Base-by-base conservation (phyloP, 1,140 invertebrate species). In the Temnothorax curvispinosus region DNA sequence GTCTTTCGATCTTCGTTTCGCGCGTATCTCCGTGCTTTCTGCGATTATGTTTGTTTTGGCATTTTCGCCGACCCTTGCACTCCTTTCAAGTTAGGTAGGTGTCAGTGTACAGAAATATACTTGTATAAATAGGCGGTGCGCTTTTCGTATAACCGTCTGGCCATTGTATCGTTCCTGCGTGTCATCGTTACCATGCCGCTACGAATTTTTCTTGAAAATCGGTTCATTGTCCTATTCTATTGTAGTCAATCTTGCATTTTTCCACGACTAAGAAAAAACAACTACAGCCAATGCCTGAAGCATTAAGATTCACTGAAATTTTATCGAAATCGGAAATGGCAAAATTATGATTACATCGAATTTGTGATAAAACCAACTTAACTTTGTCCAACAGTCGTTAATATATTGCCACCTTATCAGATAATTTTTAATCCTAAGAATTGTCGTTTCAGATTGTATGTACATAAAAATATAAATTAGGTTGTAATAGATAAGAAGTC, bases 41-140 rank as follows among this genome's bases (percentile, higher is more conserved):
- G 13, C 15, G 32, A 75, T 77, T 76, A 85, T 38, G 50, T 65
- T 82, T 72, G 52, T 56, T 77, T 60, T 74, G 27, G 41, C 54
- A 47, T 74, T 44, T 18, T 75, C 2, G 60, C 1, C 71, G 58
- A 85, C 21, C 47, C 75, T 77, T 85, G 9, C 58, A 85, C 74
- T 58, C 47, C 50, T 85, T 67, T 85, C 47, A 47, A 54, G 77
- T 81, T 81, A 41, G 50, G 47, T 77, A 78, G 82, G 21, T 85
- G 82, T 77, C 35, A 27, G 69, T 47, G 44, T 56, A 76, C 75
- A 64, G 82, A 85, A 85, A 85, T 85, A 85, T 27, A 44, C 11
- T 85, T 64, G 27, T 85, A 78, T 85, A 78, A 85, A 85, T 85
- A 85, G 82, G 38, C 32, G 18, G n/a, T 44, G 38, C 38, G 47